Evolutionary conservation across 2,797 vertebrate species (phyloP).

Genomic region (Sphaeramia orbicularis): DNA sequence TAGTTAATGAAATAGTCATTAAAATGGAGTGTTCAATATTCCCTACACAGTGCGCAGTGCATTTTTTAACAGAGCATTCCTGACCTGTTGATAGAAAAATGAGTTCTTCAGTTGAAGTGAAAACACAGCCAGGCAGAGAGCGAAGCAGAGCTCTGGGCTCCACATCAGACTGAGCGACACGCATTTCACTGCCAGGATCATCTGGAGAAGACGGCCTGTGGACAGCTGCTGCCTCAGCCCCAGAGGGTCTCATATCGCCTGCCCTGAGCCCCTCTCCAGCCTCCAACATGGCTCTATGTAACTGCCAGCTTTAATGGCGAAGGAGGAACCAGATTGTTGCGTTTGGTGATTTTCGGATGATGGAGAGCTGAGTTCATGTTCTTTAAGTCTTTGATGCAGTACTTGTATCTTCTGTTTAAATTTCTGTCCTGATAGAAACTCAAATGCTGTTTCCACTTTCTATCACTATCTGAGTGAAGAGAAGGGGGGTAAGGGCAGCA

Average conservation of each 20-base stretch:
- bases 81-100: slow-evolving; percentile 46
- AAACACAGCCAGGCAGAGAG: slow-evolving; percentile 30
- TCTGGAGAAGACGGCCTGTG: slow-evolving; percentile 62
- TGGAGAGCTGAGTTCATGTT: neutral
- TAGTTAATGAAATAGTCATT: slow-evolving; percentile 3
- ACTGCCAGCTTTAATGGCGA: slow-evolving; percentile 39
- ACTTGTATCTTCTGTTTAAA: neutral
- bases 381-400: neutral
- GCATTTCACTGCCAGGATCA: slow-evolving; percentile 62
- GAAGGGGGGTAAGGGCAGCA: slow-evolving; percentile 47
- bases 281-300: slow-evolving; percentile 39
- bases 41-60: neutral
- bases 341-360: slow-evolving; percentile 6
- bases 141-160: slow-evolving; percentile 63
- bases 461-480: neutral
- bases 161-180: slow-evolving; percentile 67
- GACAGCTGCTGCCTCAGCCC: slow-evolving; percentile 79
- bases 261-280: slow-evolving; percentile 45
- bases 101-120: slow-evolving; percentile 21
- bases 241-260: slow-evolving; percentile 53
- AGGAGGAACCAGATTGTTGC: slow-evolving; percentile 22
- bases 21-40: neutral
- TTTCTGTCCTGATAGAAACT: neutral
- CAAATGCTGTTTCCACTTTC: slow-evolving; percentile 9
- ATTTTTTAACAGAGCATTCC: slow-evolving; percentile 23